A percentile compares a stretch with the other conserved stretches of the same genome.
These are phyloP conservation scores for Anoplopoma fimbria DNA, from an alignment of 2,113 vertebrate genomes.

Conservation along the genomic window DNA sequence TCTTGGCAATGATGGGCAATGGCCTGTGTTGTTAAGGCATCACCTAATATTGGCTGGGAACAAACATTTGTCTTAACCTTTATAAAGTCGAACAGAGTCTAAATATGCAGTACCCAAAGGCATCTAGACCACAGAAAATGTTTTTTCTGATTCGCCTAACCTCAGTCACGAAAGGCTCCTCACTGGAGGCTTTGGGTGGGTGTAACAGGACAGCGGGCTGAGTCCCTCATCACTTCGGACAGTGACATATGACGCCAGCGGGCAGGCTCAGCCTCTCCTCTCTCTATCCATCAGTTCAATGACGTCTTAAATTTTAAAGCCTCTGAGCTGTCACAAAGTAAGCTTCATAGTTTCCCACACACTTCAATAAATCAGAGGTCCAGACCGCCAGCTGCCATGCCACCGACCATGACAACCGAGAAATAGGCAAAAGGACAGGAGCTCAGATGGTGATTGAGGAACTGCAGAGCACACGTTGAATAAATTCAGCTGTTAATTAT, in stretches of 20 bases:
- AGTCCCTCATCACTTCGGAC: constrained; percentile 79
- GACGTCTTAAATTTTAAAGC: constrained; percentile 82
- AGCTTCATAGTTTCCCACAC: constrained; percentile 79
- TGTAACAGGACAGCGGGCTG: constrained; percentile 39
- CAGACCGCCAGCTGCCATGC: constrained; percentile 45
- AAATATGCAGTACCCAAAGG: constrained; percentile 14
- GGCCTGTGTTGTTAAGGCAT: constrained; percentile 1
- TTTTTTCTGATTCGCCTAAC: constrained; percentile 27
- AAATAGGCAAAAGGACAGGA: constrained; percentile 12
- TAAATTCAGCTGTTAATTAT: neutral
- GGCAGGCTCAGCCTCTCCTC: constrained; percentile 67
- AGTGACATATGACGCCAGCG: constrained; percentile 78
- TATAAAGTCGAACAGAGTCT: constrained; percentile 17
- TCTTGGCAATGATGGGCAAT: constrained; percentile 1
- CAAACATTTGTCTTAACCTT: constrained; percentile 43
- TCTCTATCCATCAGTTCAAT: constrained; percentile 80
- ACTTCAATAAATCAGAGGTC: constrained; percentile 78
- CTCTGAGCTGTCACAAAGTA: constrained; percentile 81
- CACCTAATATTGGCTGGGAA: constrained; percentile 1
- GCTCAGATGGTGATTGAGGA: constrained; percentile 45
- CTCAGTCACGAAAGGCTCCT: constrained; percentile 23
- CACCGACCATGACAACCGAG: constrained; percentile 38
- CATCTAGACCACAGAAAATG: neutral
- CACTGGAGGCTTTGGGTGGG: constrained; percentile 18
- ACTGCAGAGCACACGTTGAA: constrained; percentile 19